These are phyloP conservation scores for Pantherophis vulpinus DNA, from an alignment of 2,797 vertebrate species.

Conservation along the genomic window DNA sequence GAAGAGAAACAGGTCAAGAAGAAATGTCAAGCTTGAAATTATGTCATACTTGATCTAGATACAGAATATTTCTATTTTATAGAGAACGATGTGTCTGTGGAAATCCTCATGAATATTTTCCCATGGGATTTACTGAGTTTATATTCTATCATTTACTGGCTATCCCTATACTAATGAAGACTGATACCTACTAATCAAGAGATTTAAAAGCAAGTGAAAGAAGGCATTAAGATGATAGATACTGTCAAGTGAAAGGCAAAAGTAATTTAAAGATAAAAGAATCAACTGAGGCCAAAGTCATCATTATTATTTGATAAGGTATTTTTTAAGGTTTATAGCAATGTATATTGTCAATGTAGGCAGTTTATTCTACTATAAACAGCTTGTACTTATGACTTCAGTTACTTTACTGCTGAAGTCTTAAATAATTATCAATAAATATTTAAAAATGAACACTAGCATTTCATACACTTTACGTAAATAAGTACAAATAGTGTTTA, in stretches of 20 bases:
- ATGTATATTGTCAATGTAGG: neutral
- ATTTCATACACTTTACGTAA: slow-evolving; percentile 32
- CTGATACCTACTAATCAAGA: slow-evolving; percentile 28
- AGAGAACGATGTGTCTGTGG: neutral
- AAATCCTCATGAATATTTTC: neutral
- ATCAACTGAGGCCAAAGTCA: slow-evolving; percentile 37
- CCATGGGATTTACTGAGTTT: neutral
- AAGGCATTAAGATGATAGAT: slow-evolving; percentile 23
- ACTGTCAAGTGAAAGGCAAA: slow-evolving; percentile 40
- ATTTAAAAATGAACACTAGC: neutral
- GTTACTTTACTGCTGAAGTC: slow-evolving; percentile 14
- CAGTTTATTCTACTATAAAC: neutral
- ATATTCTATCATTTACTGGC: neutral
- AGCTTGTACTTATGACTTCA: slow-evolving; percentile 12
- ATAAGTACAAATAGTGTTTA: neutral
- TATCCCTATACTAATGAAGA: slow-evolving; percentile 29
- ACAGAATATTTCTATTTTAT: slow-evolving; percentile 11
- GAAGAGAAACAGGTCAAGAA: neutral
- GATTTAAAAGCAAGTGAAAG: slow-evolving; percentile 35
- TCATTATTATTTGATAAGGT: slow-evolving; percentile 6
- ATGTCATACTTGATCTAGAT: neutral
- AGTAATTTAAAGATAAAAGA: slow-evolving; percentile 13
- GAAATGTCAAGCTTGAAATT: neutral
- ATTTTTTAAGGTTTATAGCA: slow-evolving; percentile 22
- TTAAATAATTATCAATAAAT: slow-evolving; percentile 15